Base-by-base conservation (phyloP, 2,797 vertebrate genomes). In the Erethizon dorsatum region DNA sequence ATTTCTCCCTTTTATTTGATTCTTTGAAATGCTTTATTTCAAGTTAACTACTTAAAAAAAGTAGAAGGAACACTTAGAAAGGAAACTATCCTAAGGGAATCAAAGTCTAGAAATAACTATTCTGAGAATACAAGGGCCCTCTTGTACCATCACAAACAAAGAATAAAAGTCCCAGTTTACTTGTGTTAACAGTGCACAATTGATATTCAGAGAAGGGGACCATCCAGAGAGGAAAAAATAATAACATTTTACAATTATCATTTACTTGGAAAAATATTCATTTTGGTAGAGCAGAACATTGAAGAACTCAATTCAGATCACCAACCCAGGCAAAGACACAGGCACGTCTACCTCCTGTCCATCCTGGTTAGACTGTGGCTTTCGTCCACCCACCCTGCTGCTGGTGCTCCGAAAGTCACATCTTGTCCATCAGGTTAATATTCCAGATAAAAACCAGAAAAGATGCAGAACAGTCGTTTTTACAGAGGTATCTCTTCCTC, bases 31-130 rank as follows among this genome's bases (percentile, higher is more conserved):
- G 83, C 84, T 95, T 94, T 94, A 86, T 93, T 95, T 95, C 69
- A 96, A 97, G 90, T 97, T 96, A 96, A 94, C 67, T 85, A n/a
- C 67, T 89, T 91, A 7, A 85, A 14, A 97, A 90, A 77, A 96
- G 96, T 87, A 94, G 96, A 98, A 97, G 97, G 90, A 98, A 94
- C 91, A 54, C 91, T 96, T 78, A 83, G 88, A 95, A 94, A 98
- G 97, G 98, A 98, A 98, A 97, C 93, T 95, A 80, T 97, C 94
- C 97, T 96, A 88, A 94, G 98, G 98, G 98, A 97, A 97, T 78
- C 47, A 18, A 95, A 98, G 94, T 84, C 98, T 98, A 98, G 98
- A 98, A 98, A 98, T 98, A 99, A 98, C 98, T 97, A 26, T 96
- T 97, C 97, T 96, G 93, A 97, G 95, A 71, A 56, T 75, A 86